Evolutionary conservation across 2,113 vertebrate genomes (phyloP), one percentile per base, ranked within the genome.

Genomic region (Burhinus bistriatus): DNA sequence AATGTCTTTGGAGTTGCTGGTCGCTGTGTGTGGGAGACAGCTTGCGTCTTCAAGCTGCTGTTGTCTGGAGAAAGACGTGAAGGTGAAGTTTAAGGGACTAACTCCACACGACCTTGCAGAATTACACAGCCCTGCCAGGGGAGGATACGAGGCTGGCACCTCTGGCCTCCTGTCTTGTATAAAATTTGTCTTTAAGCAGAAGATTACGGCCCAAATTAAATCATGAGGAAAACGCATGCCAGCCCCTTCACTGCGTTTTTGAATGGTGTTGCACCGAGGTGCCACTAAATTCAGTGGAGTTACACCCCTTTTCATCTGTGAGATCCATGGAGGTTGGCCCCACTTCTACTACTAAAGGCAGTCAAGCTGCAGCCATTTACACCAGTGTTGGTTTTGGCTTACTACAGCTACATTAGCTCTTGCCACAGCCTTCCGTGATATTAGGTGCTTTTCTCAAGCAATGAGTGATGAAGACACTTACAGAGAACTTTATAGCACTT

Each of bases 401-500:
- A 22, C 51, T 51, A 2, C 29, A 49, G 18, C 78, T 83, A 36
- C 70, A 51, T 44, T 36, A 69, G 14, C 11, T 85, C 54, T 80
- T 54, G 27, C 80, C 88, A 34, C 70, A 94, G 5, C 11, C 2
- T 79, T 77, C 84, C 57, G 66, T 5, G 8, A 18, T 34, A 65
- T 72, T 64, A 77, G 77, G 44, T 80, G 76, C 52, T 49, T 90
- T 93, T 83, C 79, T 92, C 5, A 3, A 94, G 42, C 79, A 25
- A 59, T 75, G 95, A 93, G 82, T 92, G 96, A 89, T 70, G 84
- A 85, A 82, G 73, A 47, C 62, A 81, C 71, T 73, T 34, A 73
- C 1, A 36, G 58, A 76, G 49, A 70, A 89, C 78, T 96, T 96
- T 92, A 89, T 9, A 36, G 95, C 85, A 71, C 87, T 96, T 97